Evolutionary conservation across 1,140 invertebrate genomes (phyloP).

Genomic region (Lepidurus arcticus): DNA sequence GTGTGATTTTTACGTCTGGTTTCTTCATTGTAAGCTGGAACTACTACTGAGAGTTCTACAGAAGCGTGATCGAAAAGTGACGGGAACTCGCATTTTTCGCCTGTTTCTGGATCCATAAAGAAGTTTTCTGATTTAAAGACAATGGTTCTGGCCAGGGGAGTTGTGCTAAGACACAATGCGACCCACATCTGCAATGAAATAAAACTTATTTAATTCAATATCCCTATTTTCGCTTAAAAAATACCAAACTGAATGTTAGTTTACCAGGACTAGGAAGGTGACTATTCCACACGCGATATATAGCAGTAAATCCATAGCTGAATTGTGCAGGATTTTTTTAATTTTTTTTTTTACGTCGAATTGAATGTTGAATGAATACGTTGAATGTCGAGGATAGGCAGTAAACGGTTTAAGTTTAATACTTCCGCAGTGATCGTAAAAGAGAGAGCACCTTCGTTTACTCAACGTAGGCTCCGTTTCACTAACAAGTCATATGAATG

Average conservation of each 20-base stretch:
- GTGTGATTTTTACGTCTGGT: slow-evolving; percentile 62
- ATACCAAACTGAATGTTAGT: background rate
- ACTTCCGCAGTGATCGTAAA: no score
- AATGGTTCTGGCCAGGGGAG: slow-evolving; percentile 61
- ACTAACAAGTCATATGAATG: background rate
- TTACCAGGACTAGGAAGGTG: background rate
- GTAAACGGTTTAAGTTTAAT: background rate
- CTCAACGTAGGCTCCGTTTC: no score
- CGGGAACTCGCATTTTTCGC: slow-evolving; percentile 60
- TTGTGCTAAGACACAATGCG: slow-evolving; percentile 52
- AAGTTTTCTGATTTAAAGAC: slow-evolving; percentile 67
- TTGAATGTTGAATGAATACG: no score
- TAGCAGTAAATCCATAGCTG: background rate
- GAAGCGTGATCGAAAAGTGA: slow-evolving; percentile 60
- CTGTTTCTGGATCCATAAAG: slow-evolving; percentile 61
- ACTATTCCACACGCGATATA: background rate
- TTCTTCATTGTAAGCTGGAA: slow-evolving; percentile 97
- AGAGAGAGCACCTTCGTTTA: no score
- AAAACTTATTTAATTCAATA: no score
- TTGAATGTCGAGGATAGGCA: background rate
- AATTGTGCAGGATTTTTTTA: background rate
- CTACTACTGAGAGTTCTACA: slow-evolving; percentile 75
- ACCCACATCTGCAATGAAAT: slow-evolving; percentile 50
- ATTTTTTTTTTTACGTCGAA: no score
- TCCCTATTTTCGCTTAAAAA: no score